Evolutionary conservation across 2,113 vertebrate genomes (phyloP).

Genomic region (Neotragus moschatus): DNA sequence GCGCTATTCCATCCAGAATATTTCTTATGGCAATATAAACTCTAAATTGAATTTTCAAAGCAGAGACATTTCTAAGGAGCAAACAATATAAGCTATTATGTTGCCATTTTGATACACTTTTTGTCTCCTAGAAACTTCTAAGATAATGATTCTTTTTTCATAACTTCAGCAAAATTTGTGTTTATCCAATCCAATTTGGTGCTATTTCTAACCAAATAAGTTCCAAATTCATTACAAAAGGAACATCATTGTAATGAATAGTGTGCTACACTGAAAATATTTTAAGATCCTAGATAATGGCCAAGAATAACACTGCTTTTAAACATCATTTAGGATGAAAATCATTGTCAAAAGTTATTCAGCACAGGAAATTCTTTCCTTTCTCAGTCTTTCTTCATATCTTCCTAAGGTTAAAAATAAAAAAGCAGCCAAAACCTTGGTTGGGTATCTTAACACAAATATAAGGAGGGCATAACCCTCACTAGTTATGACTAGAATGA

Average conservation of each 20-base stretch:
- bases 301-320: constrained; percentile 13
- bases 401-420: constrained; percentile 46
- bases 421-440: neutral
- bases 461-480: neutral
- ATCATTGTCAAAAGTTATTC: constrained; percentile 40
- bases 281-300: neutral
- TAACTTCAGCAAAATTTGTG: neutral
- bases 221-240: constrained; percentile 6
- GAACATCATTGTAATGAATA: constrained; percentile 11
- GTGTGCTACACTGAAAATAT: neutral
- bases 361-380: constrained; percentile 10
- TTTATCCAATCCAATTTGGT: constrained; percentile 6
- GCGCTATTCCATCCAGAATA: neutral
- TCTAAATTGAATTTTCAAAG: neutral
- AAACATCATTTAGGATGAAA: constrained; percentile 52
- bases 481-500: neutral
- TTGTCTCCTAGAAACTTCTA: neutral
- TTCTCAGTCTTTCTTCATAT: neutral
- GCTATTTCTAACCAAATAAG: neutral
- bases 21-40: neutral
- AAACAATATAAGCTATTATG: neutral
- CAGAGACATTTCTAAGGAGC: neutral
- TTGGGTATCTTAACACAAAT: neutral
- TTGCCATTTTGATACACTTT: neutral
- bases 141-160: neutral